Evolutionary conservation across 2,797 vertebrate genomes (phyloP).

Genomic region (Fistularia commersonii): DNA sequence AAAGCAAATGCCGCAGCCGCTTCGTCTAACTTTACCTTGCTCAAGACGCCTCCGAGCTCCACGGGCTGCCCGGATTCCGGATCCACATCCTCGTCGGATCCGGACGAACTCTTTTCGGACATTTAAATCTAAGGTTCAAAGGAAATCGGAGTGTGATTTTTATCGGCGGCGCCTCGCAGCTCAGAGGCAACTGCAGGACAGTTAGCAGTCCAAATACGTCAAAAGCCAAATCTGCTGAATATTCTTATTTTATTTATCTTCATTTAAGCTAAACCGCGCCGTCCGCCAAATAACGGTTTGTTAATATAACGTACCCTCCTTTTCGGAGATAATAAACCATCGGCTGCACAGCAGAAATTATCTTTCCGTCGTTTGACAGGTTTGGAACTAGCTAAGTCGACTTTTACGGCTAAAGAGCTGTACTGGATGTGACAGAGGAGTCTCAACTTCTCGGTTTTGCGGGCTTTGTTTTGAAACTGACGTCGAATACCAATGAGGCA

Average conservation of each 20-base stretch:
- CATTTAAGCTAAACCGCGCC: slow-evolving; percentile 15
- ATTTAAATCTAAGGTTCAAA: slow-evolving; percentile 68
- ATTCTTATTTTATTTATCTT: slow-evolving; percentile 2
- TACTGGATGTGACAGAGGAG: slow-evolving; percentile 29
- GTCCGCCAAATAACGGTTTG: slow-evolving; percentile 5
- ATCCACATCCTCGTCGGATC: slow-evolving; percentile 94
- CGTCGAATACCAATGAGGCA: slow-evolving; percentile 47
- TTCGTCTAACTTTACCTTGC: slow-evolving; percentile 77
- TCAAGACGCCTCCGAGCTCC: slow-evolving; percentile 89
- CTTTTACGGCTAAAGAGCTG: slow-evolving; percentile 3
- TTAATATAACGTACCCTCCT: background rate
- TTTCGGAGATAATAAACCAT: slow-evolving; percentile 13
- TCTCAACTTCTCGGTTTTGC: slow-evolving; percentile 42
- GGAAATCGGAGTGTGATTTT: slow-evolving; percentile 8
- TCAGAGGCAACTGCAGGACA: slow-evolving; percentile 2
- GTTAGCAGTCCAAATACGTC: slow-evolving; percentile 14
- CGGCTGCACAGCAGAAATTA: background rate
- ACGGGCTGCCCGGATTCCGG: slow-evolving; percentile 86
- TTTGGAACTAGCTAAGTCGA: background rate
- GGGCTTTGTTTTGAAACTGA: slow-evolving; percentile 71
- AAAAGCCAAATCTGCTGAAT: slow-evolving; percentile 22
- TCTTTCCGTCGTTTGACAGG: slow-evolving; percentile 1
- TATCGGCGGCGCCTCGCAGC: background rate
- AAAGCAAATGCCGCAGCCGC: too few species aligned
- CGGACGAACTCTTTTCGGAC: slow-evolving; percentile 96